Conservation (phyloP, 2,888 invertebrate genomes). For the Microplitis manilae region DNA sequence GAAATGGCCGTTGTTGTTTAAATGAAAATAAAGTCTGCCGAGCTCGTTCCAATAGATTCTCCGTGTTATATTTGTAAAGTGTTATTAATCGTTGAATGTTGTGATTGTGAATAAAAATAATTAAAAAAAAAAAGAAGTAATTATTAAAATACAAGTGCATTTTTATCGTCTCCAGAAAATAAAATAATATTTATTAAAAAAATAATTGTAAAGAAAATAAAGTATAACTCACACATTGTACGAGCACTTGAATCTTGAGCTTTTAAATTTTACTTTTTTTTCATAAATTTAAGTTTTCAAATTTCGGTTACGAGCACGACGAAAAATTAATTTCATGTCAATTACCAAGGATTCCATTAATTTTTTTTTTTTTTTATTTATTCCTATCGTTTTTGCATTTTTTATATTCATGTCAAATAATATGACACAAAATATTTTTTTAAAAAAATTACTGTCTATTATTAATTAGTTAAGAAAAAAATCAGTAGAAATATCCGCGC, state of each 20-base stretch:
- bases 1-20: conserved; percentile 49
- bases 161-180: conserved; percentile 16
- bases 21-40: conserved; percentile 46
- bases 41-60: conserved; percentile 51
- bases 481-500: conserved; percentile 35
- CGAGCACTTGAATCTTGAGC: neutral
- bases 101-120: conserved; percentile 30
- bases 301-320: conserved; percentile 40
- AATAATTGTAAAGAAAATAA: conserved; percentile 9
- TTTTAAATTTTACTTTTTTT: neutral
- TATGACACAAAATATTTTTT: neutral
- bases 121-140: neutral
- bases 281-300: neutral
- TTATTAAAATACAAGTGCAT: conserved; percentile 9
- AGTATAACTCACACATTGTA: too few species aligned
- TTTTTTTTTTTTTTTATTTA: too few species aligned
- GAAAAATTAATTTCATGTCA: conserved; percentile 79
- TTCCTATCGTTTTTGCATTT: too few species aligned
- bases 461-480: neutral
- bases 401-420: too few species aligned
- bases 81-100: conserved; percentile 54
- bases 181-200: conserved; percentile 13
- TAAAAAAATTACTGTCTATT: too few species aligned
- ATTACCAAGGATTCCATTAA: conserved; percentile 73
- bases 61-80: conserved; percentile 55